Base-by-base conservation (phyloP, 2,113 vertebrate genomes). In the Butorides virescens region DNA sequence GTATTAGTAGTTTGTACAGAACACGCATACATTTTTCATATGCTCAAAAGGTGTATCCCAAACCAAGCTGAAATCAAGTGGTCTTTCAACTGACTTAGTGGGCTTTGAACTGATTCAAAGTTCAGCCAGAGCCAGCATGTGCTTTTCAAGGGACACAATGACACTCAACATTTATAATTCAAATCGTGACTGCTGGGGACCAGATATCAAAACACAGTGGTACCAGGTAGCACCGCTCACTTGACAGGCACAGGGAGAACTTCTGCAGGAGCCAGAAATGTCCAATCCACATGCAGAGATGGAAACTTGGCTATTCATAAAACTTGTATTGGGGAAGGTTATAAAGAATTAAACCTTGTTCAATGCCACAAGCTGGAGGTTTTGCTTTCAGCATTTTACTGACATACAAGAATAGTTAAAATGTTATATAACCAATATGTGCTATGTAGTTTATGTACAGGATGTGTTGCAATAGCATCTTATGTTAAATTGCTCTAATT, bases 361-460 rank as follows among this genome's bases (percentile, higher is more conserved):
- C 37, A 56, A 74, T 46, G 68, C 30, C 34, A 49, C 18, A 36
- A 55, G 39, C 29, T 73, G 27, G 10, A 76, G 37, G 26, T 15
- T 87, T 66, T 46, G 5, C 52, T 90, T 61, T 46, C 37, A 67
- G 25, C 56, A 32, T 44, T 77, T 81, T 42, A 30, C n/a, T 65
- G 49, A 15, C 29, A 5, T 9, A 25, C 21, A 58, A 39, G 30
- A 22, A 37, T 18, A 71, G 23, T 12, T 56, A 37, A 27, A 61
- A 23, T 4, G 3, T 3, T 52, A 25, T 15, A 34, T 10, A 44
- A 39, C 27, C 0, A 1, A 23, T 3, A 59, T 0, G 0, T 53
- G 3, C 27, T 21, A 17, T 4, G 15, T 15, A 34, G 15, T 62
- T 66, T 44, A n/a, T 5, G 9, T 37, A 42, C n/a, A 22, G 10